Conservation (phyloP, 1,140 invertebrate genomes). For the Muscidifurax raptorellus region DNA sequence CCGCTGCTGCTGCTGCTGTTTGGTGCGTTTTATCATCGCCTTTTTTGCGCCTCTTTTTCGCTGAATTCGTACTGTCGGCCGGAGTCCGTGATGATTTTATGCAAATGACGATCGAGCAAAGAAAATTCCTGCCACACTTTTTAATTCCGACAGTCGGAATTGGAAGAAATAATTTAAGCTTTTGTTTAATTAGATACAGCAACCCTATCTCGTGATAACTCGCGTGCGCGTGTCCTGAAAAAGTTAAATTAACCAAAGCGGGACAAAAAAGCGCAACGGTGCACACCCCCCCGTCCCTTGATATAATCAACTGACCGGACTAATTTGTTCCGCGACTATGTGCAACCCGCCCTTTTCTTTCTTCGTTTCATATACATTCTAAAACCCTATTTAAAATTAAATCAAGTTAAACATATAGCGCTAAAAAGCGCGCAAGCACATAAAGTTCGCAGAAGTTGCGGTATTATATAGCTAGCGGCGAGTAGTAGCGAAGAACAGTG, state of each 20-base stretch:
- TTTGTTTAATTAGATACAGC: constrained; percentile 25
- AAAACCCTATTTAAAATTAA: constrained; percentile 15
- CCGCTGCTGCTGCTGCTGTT: background rate
- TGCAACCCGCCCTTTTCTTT: background rate
- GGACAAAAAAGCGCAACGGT: background rate
- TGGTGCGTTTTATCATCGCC: background rate
- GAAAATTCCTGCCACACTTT: background rate
- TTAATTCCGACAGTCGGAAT: background rate
- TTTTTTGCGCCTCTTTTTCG: background rate
- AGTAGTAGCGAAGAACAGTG: background rate
- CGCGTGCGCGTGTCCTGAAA: background rate
- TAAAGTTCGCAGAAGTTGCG: constrained; percentile 22
- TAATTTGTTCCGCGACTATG: constrained; percentile 28
- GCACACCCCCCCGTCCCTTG: background rate
- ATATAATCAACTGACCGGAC: constrained; percentile 27
- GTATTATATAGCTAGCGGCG: too few species aligned
- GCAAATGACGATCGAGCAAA: background rate
- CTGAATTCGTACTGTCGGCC: background rate
- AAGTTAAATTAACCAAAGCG: constrained; percentile 28
- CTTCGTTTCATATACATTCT: constrained; percentile 16
- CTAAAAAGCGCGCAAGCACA: background rate
- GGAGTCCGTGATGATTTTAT: background rate
- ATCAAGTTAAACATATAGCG: constrained; percentile 10
- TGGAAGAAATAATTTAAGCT: background rate
- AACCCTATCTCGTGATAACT: constrained; percentile 18